Percentiles rank a stretch among this genome's conserved stretches.
Conservation (phyloP, 2,888 invertebrate genomes). For the Polylopha cassiicola region DNA sequence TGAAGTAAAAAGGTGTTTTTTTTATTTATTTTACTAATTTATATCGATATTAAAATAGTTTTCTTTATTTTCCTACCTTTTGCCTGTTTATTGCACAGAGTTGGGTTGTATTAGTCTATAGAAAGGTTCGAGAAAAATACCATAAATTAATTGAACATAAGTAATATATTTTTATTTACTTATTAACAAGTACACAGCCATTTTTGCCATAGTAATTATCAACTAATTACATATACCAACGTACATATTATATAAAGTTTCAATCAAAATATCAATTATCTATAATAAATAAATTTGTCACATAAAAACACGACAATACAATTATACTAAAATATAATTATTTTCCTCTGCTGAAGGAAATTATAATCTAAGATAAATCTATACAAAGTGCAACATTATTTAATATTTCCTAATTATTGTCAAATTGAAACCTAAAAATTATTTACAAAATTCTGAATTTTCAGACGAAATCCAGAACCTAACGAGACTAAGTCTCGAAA, state of each 20-base stretch:
- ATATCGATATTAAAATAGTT: too few relatives aligned
- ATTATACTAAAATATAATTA: conserved; percentile 2
- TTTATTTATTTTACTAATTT: neutral
- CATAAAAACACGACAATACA: conserved; percentile 6
- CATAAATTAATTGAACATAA: conserved; percentile 5
- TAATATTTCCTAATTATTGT: conserved; percentile 8
- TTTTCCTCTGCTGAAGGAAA: neutral
- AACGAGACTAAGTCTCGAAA: conserved; percentile 44
- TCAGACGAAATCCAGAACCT: conserved; percentile 9
- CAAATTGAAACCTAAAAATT: neutral
- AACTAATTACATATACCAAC: conserved; percentile 23
- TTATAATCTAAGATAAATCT: conserved; percentile 4
- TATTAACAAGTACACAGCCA: conserved; percentile 73
- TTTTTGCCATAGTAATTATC: conserved; percentile 48
- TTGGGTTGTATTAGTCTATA: too few relatives aligned
- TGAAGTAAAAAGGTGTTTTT: neutral
- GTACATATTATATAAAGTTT: conserved; percentile 22
- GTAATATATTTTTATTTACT: conserved; percentile 36
- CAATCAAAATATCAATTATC: conserved; percentile 1
- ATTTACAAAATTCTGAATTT: conserved; percentile 2
- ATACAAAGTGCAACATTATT: conserved; percentile 14
- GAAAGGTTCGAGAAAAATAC: conserved; percentile 24
- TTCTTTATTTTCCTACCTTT: too few relatives aligned
- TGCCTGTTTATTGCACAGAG: too few relatives aligned
- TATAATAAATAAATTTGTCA: conserved; percentile 17